Percentiles rank a stretch among this genome's conserved stretches.
phyloP scores from a whole-genome alignment of 2,797 vertebrate genomes.

The Hephaestus fuliginosus region DNA sequence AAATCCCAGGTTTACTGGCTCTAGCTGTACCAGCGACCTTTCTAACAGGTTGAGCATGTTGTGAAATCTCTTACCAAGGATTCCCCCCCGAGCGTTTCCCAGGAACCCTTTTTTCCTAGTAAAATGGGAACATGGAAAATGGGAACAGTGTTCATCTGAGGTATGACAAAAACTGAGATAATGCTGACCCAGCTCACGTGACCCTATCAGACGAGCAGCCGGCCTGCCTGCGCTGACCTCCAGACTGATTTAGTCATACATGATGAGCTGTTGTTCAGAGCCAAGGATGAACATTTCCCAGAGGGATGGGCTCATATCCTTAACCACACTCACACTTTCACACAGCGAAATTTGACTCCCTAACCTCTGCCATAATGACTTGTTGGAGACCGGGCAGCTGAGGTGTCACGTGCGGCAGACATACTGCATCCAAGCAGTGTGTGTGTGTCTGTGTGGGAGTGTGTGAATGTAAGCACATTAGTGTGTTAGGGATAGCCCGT shows the following conservation, averaged over 20 bases:
- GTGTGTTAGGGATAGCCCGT: constrained; percentile 6
- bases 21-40: too few species aligned
- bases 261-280: constrained; percentile 24
- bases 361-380: constrained; percentile 33
- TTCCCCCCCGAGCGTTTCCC: not conserved
- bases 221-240: not conserved
- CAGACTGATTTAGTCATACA: constrained; percentile 26
- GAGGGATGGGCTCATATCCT: constrained; percentile 36
- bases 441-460: not conserved
- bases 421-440: not conserved
- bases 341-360: constrained; percentile 48
- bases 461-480: constrained; percentile 2
- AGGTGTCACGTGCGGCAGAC: constrained; percentile 46
- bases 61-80: not conserved
- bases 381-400: constrained; percentile 25
- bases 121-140: constrained; percentile 13
- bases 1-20: not conserved
- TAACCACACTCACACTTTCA: constrained; percentile 13
- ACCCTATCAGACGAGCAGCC: not conserved
- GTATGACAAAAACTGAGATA: constrained; percentile 3
- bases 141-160: constrained; percentile 4
- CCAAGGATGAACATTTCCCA: constrained; percentile 17
- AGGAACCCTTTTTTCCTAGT: constrained; percentile 9
- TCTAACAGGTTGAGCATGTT: not conserved
- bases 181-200: constrained; percentile 8